Conservation (phyloP, 2,113 vertebrate genomes). For the Mystacornis crossleyi region DNA sequence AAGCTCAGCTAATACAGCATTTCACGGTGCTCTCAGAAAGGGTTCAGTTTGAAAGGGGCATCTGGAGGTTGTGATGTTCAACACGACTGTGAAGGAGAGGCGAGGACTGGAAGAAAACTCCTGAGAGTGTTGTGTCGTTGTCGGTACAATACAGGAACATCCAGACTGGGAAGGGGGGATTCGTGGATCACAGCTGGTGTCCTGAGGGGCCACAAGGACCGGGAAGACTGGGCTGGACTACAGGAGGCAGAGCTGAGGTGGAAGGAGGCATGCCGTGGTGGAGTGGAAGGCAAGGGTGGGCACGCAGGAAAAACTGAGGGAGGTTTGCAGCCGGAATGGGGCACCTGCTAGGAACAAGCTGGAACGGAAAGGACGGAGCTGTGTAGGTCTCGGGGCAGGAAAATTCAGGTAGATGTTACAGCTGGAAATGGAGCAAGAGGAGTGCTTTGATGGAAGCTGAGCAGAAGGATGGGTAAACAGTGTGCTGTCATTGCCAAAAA, state of each 20-base stretch:
- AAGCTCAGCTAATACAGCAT: background rate
- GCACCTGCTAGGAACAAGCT: background rate
- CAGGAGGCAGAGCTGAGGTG: background rate
- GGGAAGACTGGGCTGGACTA: background rate
- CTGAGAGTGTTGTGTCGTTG: background rate
- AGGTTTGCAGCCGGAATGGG: background rate
- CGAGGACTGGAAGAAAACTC: background rate
- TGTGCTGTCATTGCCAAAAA: background rate
- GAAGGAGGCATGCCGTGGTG: background rate
- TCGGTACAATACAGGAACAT: background rate
- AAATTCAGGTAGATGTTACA: background rate
- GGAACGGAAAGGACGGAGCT: background rate
- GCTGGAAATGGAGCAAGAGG: background rate
- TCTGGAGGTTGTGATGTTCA: background rate
- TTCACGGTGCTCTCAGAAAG: background rate
- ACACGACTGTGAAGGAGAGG: fast-evolving
- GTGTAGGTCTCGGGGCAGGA: background rate
- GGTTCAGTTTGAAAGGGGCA: background rate
- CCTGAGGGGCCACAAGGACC: background rate
- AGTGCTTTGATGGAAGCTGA: background rate
- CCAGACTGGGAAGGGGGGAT: background rate
- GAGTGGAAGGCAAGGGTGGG: background rate
- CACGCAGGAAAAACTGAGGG: background rate
- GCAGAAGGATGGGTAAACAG: background rate
- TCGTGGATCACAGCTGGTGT: background rate